Evolutionary conservation across 2,888 invertebrate species (phyloP).

Genomic region (Patella pellucida): DNA sequence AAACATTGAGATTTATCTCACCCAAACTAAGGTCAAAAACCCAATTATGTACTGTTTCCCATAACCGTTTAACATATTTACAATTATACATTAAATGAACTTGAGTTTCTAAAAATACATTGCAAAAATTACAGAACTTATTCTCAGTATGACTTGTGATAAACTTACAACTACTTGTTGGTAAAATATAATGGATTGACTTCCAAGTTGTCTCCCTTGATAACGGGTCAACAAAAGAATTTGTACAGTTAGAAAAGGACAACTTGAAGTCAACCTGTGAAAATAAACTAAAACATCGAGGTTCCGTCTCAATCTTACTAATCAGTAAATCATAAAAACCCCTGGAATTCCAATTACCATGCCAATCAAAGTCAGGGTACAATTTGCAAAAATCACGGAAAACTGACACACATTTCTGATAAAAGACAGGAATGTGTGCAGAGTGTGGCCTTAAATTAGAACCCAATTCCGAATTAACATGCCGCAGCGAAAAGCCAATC

Average conservation of each 20-base stretch:
- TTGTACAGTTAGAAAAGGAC: neutral
- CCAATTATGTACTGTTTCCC: slow-evolving; percentile 5
- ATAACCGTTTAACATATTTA: neutral
- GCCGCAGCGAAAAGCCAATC: slow-evolving; percentile 24
- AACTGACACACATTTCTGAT: slow-evolving; percentile 18
- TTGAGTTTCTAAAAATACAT: neutral
- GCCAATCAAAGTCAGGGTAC: neutral
- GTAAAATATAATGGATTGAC: neutral
- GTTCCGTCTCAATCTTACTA: neutral
- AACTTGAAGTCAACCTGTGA: neutral
- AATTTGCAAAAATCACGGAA: neutral
- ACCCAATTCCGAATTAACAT: slow-evolving; percentile 13
- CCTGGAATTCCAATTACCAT: neutral
- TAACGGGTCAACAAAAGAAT: neutral
- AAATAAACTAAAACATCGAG: neutral
- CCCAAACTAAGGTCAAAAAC: slow-evolving; percentile 11
- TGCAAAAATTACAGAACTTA: neutral
- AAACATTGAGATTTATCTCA: slow-evolving; percentile 10
- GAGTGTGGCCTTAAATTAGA: slow-evolving; percentile 29
- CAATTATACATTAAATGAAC: slow-evolving; percentile 1
- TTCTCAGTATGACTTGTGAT: neutral
- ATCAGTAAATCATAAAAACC: slow-evolving; percentile 4
- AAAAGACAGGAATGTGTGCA: slow-evolving; percentile 24
- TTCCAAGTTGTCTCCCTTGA: neutral
- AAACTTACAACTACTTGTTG: neutral